These are phyloP conservation scores for Pachymerium ferrugineum DNA, from an alignment of 2,888 invertebrate genomes.

Conservation along the genomic window DNA sequence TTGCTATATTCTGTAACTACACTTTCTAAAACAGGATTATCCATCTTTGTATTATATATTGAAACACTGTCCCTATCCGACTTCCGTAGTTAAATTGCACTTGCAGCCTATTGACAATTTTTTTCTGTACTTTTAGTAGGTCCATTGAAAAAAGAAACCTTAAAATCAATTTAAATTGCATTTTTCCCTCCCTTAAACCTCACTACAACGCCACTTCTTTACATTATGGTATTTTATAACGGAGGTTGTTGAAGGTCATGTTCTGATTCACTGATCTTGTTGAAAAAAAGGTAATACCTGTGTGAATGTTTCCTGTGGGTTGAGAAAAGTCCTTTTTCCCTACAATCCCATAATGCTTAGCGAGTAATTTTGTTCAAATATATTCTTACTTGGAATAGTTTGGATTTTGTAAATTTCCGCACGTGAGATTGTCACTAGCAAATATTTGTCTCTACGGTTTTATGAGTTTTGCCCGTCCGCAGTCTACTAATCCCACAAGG, in stretches of 20 bases:
- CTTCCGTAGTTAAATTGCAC: slow-evolving; percentile 13
- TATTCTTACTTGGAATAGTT: not conserved
- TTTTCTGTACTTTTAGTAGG: not conserved
- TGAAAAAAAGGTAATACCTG: not conserved
- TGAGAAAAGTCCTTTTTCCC: too few species aligned
- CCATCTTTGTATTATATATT: not conserved
- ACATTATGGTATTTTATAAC: not conserved
- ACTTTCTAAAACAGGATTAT: not conserved
- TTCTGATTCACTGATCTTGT: not conserved
- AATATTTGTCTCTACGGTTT: slow-evolving; percentile 22
- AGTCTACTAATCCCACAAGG: slow-evolving; percentile 24
- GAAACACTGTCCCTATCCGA: not conserved
- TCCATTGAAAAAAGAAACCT: slow-evolving; percentile 11
- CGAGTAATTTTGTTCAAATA: slow-evolving; percentile 8
- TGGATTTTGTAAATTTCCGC: slow-evolving; percentile 25
- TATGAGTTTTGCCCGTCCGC: slow-evolving; percentile 17
- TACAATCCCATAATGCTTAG: not conserved
- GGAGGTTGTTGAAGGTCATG: not conserved
- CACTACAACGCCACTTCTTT: not conserved
- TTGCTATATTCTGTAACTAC: not conserved
- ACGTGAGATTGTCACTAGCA: slow-evolving; percentile 16
- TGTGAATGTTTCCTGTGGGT: slow-evolving; percentile 7
- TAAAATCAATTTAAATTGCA: slow-evolving; percentile 23
- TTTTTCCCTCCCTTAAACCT: not conserved
- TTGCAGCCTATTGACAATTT: not conserved